Evolutionary conservation across 2,888 invertebrate species (phyloP).

Genomic region (Heterodera filipjevi): DNA sequence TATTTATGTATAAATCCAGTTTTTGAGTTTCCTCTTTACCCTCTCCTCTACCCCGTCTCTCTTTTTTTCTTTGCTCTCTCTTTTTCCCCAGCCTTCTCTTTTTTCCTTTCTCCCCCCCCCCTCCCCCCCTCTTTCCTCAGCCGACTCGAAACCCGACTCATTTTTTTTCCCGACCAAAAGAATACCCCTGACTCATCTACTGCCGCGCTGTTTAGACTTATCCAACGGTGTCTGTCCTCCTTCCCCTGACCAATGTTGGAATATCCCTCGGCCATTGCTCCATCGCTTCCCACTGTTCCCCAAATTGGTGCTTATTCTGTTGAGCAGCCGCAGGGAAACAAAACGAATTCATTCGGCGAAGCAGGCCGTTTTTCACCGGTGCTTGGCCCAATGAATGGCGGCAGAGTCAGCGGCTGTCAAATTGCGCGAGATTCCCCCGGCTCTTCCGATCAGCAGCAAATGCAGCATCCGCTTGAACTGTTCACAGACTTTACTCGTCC

Average conservation of each 20-base stretch:
- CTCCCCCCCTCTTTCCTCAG: no score
- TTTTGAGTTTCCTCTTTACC: no score
- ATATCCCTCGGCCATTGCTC: not conserved
- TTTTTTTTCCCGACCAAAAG: no score
- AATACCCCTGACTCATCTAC: not conserved
- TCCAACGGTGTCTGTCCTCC: not conserved
- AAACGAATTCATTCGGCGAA: slow-evolving; percentile 2
- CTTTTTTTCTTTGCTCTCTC: not conserved
- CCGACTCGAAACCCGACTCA: no score
- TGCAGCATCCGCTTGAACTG: slow-evolving; percentile 29
- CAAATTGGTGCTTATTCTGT: not conserved
- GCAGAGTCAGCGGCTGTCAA: not conserved
- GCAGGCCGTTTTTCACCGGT: not conserved
- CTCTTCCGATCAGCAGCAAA: not conserved
- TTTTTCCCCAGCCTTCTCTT: not conserved
- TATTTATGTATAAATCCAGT: not conserved
- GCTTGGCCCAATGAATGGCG: not conserved
- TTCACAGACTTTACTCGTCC: slow-evolving; percentile 46
- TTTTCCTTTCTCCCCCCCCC: no score
- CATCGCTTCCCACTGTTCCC: not conserved
- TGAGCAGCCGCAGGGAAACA: not conserved
- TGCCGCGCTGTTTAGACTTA: not conserved
- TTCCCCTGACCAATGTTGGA: not conserved
- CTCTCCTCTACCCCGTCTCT: not conserved
- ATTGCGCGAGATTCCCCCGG: not conserved